Conservation (phyloP, 2,888 invertebrate genomes). For the Acrobeloides nanus region DNA sequence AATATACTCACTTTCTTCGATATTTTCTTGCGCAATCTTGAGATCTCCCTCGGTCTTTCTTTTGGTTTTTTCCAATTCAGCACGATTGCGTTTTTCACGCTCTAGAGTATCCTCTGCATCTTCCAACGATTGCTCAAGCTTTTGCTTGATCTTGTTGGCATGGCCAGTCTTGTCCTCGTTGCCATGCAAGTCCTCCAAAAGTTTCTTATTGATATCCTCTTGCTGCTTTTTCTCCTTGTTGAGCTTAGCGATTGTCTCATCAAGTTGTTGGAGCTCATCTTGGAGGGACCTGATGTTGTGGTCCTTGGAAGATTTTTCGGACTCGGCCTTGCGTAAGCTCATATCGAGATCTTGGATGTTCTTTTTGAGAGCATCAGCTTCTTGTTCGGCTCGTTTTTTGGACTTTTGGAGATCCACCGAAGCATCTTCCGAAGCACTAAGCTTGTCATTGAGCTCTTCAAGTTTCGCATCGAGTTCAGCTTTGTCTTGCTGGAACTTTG, state of each 20-base stretch:
- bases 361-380: slow-evolving; percentile 69
- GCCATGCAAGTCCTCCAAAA: slow-evolving; percentile 62
- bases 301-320: slow-evolving; percentile 52
- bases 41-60: slow-evolving; percentile 91
- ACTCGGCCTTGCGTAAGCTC: slow-evolving; percentile 48
- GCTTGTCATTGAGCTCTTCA: slow-evolving; percentile 59
- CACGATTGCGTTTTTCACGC: slow-evolving; percentile 95
- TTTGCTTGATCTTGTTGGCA: slow-evolving; percentile 80
- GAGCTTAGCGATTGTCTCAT: slow-evolving; percentile 49
- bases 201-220: slow-evolving; percentile 46
- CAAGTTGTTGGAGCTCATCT: slow-evolving; percentile 61
- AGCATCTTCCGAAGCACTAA: slow-evolving; percentile 49
- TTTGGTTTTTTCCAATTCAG: slow-evolving; percentile 82
- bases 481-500: too few species aligned
- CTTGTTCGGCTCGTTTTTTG: slow-evolving; percentile 73
- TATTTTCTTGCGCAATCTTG: slow-evolving; percentile 94
- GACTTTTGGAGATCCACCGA: slow-evolving; percentile 45
- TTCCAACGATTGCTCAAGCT: slow-evolving; percentile 94
- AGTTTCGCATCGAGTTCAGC: slow-evolving; percentile 72
- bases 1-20: slow-evolving; percentile 92
- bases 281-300: slow-evolving; percentile 51
- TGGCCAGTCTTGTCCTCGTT: slow-evolving; percentile 99
- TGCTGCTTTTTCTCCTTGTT: slow-evolving; percentile 59
- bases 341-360: slow-evolving; percentile 47
- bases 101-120: slow-evolving; percentile 89